Base-by-base conservation (phyloP, 2,797 vertebrate species). In the Geotrypetes seraphini region DNA sequence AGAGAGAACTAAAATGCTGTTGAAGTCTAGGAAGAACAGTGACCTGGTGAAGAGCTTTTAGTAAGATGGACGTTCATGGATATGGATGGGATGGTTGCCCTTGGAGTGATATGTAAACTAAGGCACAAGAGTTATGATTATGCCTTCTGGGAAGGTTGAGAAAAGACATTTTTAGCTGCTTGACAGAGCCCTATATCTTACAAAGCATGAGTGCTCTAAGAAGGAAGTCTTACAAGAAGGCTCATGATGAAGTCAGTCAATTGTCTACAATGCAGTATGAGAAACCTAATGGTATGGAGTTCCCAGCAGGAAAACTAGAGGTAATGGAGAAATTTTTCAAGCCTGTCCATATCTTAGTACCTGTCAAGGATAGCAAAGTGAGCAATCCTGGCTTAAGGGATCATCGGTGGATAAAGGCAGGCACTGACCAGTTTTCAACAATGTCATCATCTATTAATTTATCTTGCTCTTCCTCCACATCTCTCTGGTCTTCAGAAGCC, bases 311-410 rank as follows among this genome's bases (percentile, higher is more conserved):
- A 28, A 63, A 61, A 16, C 22, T 37, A 16, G 38, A 39, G 19
- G 55, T 68, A 28, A 71, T 68, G 56, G 66, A 70, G 31, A 75
- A 63, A 28, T 43, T 63, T 50, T 69, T 88, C 31, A 82, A 64
- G 13, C 82, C 84, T 4, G 62, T 83, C 41, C 69, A 60, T n/a
- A n/a, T n/a, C n/a, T n/a, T n/a, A n/a, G n/a, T n/a, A 21, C 50
- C 47, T 17, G 55, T 67, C 16, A 36, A 44, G n/a, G 43, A 37
- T 34, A 19, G 13, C 20, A 19, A 41, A 29, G 39, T 31, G 21
- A 5, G 4, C 15, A 22, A 53, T 24, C 22, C 14, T 20, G 18
- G 23, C 22, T 4, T 53, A 41, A 23, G 32, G 41, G 21, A 31
- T 50, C 59, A 37, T 13, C 55, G 61, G 13, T 28, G 41, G 37